These are phyloP conservation scores for Hesperophylax magnus DNA, from an alignment of 1,140 invertebrate species.

Conservation along the genomic window DNA sequence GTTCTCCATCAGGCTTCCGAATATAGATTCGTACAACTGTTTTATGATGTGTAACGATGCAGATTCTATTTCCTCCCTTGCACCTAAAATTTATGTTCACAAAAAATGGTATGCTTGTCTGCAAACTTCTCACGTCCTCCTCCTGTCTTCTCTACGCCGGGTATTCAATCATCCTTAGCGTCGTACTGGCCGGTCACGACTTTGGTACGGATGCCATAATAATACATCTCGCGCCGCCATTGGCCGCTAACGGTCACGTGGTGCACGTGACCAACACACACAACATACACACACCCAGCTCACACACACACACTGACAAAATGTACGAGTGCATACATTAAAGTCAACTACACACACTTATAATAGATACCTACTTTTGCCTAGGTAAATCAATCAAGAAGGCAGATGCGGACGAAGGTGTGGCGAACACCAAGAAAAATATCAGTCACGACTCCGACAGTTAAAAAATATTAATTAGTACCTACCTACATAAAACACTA, in stretches of 20 bases:
- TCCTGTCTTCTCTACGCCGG: background rate
- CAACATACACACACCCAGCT: background rate
- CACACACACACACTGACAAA: background rate
- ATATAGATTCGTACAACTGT: too few relatives aligned
- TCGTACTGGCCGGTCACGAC: slow-evolving; percentile 46
- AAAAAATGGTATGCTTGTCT: background rate
- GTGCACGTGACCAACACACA: slow-evolving; percentile 5
- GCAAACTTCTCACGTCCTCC: background rate
- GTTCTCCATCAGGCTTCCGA: too few relatives aligned
- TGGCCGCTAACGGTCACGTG: slow-evolving; percentile 41
- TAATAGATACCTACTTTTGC: background rate
- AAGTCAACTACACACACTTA: background rate
- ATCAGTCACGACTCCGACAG: too few relatives aligned
- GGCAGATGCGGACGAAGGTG: too few relatives aligned
- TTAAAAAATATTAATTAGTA: too few relatives aligned
- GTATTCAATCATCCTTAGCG: slow-evolving; percentile 38
- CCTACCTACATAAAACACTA: too few relatives aligned
- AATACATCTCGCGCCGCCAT: slow-evolving; percentile 45
- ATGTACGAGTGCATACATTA: background rate
- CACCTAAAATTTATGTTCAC: too few relatives aligned
- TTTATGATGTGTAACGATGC: too few relatives aligned
- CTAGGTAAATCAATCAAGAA: too few relatives aligned
- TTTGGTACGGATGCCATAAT: slow-evolving; percentile 51
- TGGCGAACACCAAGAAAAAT: too few relatives aligned
- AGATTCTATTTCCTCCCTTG: too few relatives aligned